A percentile compares a stretch with the other conserved stretches of the same genome.
phyloP scores from a whole-genome alignment of 2,797 vertebrate genomes.

The Cercopithecus diana region DNA sequence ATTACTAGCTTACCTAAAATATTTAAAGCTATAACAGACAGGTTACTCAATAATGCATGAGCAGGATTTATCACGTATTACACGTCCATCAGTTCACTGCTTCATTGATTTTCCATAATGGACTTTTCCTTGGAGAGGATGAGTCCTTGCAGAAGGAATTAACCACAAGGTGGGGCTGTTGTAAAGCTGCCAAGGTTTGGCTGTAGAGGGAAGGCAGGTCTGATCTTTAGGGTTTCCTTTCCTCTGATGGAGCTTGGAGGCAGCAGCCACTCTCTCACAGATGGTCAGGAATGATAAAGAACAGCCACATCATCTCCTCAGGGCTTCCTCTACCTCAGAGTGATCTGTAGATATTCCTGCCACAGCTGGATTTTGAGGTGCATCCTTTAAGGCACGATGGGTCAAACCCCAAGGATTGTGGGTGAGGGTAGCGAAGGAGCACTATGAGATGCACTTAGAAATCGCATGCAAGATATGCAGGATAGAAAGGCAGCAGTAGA shows the following conservation, averaged over 20 bases:
- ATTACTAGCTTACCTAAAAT: neutral
- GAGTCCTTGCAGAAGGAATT: neutral
- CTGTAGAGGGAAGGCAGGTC: neutral
- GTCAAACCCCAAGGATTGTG: neutral
- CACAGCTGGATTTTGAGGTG: neutral
- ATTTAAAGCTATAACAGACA: neutral
- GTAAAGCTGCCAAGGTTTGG: slow-evolving; percentile 28
- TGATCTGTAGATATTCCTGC: neutral
- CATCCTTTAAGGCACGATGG: neutral
- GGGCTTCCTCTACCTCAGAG: neutral
- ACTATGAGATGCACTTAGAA: neutral
- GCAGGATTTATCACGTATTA: neutral
- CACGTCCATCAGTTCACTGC: neutral
- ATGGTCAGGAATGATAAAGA: neutral
- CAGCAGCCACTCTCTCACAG: neutral
- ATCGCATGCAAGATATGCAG: neutral
- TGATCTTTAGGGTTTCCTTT: neutral
- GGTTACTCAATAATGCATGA: slow-evolving; percentile 41
- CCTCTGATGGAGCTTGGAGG: neutral
- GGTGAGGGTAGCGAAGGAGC: neutral
- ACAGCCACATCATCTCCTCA: neutral
- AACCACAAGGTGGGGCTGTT: slow-evolving; percentile 78
- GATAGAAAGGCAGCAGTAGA: neutral
- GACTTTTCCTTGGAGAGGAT: neutral
- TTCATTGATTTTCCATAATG: slow-evolving; percentile 16